These are phyloP conservation scores for Bibio marci DNA, from an alignment of 2,888 invertebrate species.

Conservation along the genomic window DNA sequence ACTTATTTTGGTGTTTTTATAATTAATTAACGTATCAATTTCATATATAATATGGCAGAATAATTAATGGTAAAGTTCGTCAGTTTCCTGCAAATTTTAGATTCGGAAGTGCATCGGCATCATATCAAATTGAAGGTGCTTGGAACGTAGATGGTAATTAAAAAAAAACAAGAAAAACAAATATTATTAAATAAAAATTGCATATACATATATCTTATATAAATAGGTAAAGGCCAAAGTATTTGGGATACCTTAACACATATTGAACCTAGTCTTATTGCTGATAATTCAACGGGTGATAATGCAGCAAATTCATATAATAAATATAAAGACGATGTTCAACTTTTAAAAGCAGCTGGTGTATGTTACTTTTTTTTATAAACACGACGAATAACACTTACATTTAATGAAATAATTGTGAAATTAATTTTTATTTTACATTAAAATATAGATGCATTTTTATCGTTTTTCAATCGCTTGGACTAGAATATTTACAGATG, in stretches of 20 bases:
- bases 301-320: constrained; percentile 38
- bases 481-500: constrained; percentile 43
- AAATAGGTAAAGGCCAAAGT: constrained; percentile 24
- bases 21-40: too few species aligned
- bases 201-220: neutral
- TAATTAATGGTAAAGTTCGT: too few species aligned
- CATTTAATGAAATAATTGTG: too few species aligned
- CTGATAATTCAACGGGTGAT: constrained; percentile 31
- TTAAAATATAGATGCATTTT: constrained; percentile 20
- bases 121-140: constrained; percentile 1
- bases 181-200: neutral
- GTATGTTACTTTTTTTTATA: too few species aligned
- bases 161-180: neutral
- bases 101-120: neutral
- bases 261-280: constrained; percentile 15
- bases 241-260: constrained; percentile 26
- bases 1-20: too few species aligned
- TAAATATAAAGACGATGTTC: constrained; percentile 33
- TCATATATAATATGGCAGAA: too few species aligned
- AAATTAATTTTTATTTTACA: too few species aligned
- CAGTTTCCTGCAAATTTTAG: neutral
- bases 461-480: constrained; percentile 45
- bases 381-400: too few species aligned
- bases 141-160: constrained; percentile 16
- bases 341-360: constrained; percentile 31